These are phyloP conservation scores for Trichonephila inaurata DNA, from an alignment of 1,140 invertebrate species.

Conservation along the genomic window DNA sequence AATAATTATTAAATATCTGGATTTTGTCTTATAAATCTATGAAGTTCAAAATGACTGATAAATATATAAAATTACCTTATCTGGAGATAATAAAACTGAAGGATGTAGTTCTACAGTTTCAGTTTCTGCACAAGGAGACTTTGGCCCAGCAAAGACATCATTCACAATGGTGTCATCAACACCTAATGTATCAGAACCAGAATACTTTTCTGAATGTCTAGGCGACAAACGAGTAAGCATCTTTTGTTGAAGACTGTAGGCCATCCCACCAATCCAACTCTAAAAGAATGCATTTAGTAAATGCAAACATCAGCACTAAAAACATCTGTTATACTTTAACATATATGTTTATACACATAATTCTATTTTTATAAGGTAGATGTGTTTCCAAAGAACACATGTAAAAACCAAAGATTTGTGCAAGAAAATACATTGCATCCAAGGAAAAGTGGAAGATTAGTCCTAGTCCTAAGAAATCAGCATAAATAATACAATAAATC, in stretches of 20 bases:
- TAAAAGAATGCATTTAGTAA: background rate
- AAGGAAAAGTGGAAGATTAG: too few relatives aligned
- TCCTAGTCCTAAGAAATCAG: too few relatives aligned
- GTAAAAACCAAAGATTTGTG: too few relatives aligned
- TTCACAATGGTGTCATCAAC: constrained; percentile 17
- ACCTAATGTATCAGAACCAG: background rate
- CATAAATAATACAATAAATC: too few relatives aligned
- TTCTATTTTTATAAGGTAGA: too few relatives aligned
- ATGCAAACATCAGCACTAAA: background rate
- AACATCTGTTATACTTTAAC: background rate
- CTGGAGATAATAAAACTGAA: constrained; percentile 3
- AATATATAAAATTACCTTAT: constrained; percentile 7
- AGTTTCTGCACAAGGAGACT: background rate
- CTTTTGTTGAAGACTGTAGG: constrained; percentile 47
- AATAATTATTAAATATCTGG: too few relatives aligned
- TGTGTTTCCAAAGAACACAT: too few relatives aligned
- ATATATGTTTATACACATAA: too few relatives aligned
- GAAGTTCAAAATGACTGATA: too few relatives aligned
- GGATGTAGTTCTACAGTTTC: background rate
- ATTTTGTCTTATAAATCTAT: too few relatives aligned
- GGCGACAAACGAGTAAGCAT: constrained; percentile 44
- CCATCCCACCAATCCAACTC: constrained; percentile 57
- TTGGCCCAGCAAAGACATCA: constrained; percentile 22
- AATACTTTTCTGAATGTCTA: constrained; percentile 1
- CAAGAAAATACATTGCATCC: too few relatives aligned